Base-by-base conservation (phyloP, 2,888 invertebrate genomes). In the Pammene fasciana region DNA sequence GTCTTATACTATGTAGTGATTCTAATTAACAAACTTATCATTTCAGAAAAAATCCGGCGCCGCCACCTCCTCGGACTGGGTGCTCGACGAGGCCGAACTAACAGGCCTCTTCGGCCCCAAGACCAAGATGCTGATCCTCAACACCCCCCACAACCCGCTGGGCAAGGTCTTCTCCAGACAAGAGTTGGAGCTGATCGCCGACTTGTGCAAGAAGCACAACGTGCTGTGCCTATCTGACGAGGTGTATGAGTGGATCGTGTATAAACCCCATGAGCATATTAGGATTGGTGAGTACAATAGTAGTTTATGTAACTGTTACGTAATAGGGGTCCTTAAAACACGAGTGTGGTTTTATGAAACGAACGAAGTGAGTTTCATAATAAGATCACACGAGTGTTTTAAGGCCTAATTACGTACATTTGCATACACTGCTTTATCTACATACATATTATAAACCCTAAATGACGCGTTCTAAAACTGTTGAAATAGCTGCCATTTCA, bases 231-330 rank as follows among this genome's bases (percentile, higher is more conserved):
- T 99, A 18, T 96, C 98, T 0, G 99, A 99, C 87, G 99, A 99
- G 87, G 99, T 99, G 0, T 99, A 99, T 78, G 99, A 99, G 86
- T 99, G 99, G 98, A 94, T 99, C 85, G 96, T 97, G 11, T 99
- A 96, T 80, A 94, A 96, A 80, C 96, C 96, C 0, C 93, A 94
- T 38, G 93, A 97, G 78, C 97, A 99, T 86, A 94, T 99, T 71
- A 94, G 99, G 84, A 99, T 99, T 71, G 98, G 99, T 97, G 85
- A 89, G 86, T 75, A 26, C n/a, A n/a, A n/a, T n/a, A n/a, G n/a
- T n/a, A n/a, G n/a, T n/a, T n/a, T n/a, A n/a, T n/a, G n/a, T n/a
- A n/a, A n/a, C n/a, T n/a, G n/a, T n/a, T n/a, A n/a, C n/a, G n/a
- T n/a, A n/a, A n/a, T n/a, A n/a, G n/a, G n/a, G n/a, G n/a, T n/a